A percentile compares a stretch with the other conserved stretches of the same genome.
Evolutionary conservation across 2,888 invertebrate genomes (phyloP).

Genomic region (Leucoptera coffeella): DNA sequence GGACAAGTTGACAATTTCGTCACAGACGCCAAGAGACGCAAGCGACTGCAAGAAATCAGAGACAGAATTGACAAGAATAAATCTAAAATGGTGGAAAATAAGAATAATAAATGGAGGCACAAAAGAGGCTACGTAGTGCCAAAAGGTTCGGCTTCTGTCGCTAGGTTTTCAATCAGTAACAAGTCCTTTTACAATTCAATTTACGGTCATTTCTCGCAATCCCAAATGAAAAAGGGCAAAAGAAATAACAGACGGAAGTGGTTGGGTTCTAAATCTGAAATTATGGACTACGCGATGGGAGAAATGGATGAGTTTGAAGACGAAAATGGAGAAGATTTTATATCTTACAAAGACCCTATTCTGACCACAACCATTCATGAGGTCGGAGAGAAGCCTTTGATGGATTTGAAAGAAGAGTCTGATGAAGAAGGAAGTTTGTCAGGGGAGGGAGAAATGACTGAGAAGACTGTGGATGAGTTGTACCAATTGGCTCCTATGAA

Average conservation of each 20-base stretch:
- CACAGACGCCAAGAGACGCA: constrained; percentile 32
- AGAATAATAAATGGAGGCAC: constrained; percentile 19
- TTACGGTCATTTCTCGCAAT: constrained; percentile 16
- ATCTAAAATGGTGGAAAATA: constrained; percentile 21
- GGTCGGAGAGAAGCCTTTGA: no score
- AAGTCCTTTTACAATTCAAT: constrained; percentile 42
- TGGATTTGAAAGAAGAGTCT: no score
- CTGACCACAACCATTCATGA: no score
- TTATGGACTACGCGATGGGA: no score
- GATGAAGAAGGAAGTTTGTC: no score
- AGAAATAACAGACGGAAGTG: neutral
- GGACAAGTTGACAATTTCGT: constrained; percentile 8
- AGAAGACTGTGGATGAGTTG: no score
- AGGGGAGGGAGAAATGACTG: no score
- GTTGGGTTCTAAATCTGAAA: no score
- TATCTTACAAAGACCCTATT: no score
- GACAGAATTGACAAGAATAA: constrained; percentile 30
- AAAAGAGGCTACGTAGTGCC: constrained; percentile 20
- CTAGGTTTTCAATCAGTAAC: constrained; percentile 37
- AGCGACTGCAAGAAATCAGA: constrained; percentile 28
- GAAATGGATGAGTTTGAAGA: no score
- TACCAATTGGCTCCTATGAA: no score
- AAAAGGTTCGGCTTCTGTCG: constrained; percentile 30
- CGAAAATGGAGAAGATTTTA: no score
- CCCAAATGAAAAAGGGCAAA: neutral